Evolutionary conservation across 2,797 vertebrate species (phyloP), one percentile per base, ranked within the genome.

Genomic region (Sebastes matsubarae): DNA sequence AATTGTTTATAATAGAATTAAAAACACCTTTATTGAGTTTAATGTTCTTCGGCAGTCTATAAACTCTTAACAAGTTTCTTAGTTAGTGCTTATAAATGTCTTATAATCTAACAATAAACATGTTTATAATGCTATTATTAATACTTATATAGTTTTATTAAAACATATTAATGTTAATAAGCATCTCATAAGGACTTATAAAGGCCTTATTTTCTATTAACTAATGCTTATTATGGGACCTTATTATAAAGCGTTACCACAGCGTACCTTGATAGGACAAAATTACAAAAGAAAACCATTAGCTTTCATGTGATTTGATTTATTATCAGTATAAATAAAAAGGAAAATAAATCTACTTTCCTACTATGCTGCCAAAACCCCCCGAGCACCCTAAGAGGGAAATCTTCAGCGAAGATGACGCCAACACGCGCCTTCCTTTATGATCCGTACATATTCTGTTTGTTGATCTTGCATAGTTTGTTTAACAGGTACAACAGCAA

Each of bases 401-500:
- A 55, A 38, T 9, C 27, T 12, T 50, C 38, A 20, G 38, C 2
- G 13, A 65, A 5, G 38, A 58, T 42, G 11, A 46, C 6, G 24
- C n/a, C 14, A 58, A 52, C 8, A 72, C 3, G 6, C 20, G 11
- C 54, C 36, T 66, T 32, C 2, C 27, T 27, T 27, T 57, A 59
- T 57, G 2, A 61, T 52, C 57, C 9, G 25, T 30, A 20, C 36
- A 64, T 58, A 29, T 18, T 68, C 65, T 14, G 34, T 38, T 61
- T 52, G n/a, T 58, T 54, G 22, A 18, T 77, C 16, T 75, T n/a
- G 22, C 22, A 58, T 22, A 55, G 69, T 65, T 65, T 30, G 72
- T 79, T 20, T 11, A 80, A 85, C 85, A 84, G 84, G 87, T 92
- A 76, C 63, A 67, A 68, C 71, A 30, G 71, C 58, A 79, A 74